Conservation (phyloP, 2,797 vertebrate species). For the Pangasius krempfi region DNA sequence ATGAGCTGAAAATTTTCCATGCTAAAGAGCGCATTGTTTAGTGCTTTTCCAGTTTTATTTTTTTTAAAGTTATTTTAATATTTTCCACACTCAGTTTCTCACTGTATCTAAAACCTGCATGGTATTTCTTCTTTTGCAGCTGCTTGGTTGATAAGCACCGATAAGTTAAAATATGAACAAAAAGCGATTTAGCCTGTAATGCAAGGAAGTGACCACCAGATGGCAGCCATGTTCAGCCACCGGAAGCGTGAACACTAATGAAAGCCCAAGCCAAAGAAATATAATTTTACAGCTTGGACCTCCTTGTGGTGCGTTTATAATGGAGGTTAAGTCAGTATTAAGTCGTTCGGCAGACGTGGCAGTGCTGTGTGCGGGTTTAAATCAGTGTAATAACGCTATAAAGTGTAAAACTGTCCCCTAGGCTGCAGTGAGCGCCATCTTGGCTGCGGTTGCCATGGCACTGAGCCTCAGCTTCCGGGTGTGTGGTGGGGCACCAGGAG, state of each 20-base stretch:
- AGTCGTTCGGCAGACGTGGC: background rate
- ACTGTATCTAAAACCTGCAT: background rate
- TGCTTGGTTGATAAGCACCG: background rate
- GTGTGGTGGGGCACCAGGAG: slow-evolving; percentile 22
- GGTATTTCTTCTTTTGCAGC: background rate
- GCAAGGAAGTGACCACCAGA: slow-evolving; percentile 57
- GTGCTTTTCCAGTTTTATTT: background rate
- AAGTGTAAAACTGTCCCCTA: slow-evolving; percentile 49
- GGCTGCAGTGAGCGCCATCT: slow-evolving; percentile 65
- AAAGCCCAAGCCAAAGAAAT: background rate
- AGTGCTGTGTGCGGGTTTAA: slow-evolving; percentile 6
- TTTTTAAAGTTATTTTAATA: background rate
- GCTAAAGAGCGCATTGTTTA: background rate
- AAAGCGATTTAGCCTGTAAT: background rate
- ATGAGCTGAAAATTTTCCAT: background rate
- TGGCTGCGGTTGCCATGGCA: slow-evolving; percentile 66
- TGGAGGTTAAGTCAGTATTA: background rate
- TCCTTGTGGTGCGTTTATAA: background rate
- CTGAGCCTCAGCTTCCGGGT: slow-evolving; percentile 39
- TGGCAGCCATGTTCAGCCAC: slow-evolving; percentile 56
- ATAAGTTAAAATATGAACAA: background rate
- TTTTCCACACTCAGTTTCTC: background rate
- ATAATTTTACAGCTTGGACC: background rate
- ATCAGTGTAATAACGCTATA: background rate
- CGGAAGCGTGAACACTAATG: background rate